Base-by-base conservation (phyloP, 2,888 invertebrate species). In the Lithophane leautieri region DNA sequence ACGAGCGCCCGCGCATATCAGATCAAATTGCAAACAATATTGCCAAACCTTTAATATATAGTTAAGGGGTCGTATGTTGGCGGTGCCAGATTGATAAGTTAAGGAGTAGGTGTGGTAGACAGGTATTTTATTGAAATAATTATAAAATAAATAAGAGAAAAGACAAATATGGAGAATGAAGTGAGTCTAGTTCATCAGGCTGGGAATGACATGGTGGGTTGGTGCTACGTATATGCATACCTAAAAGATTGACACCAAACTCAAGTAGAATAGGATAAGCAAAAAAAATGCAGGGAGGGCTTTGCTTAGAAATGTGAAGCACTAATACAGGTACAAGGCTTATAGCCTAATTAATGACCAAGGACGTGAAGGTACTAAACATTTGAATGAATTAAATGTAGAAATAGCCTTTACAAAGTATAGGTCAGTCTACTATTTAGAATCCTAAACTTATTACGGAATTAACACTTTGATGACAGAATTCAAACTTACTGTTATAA, bases 1-100 rank as follows among this genome's bases (percentile, higher is more conserved):
- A 88, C 88, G 89, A 88, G 88, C 87, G 87, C 79, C 47, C 22
- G 88, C 76, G 84, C 89, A 76, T 88, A 88, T 89, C 88, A 88
- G 88, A 88, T 88, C 84, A 88, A 84, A 88, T 86, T 88, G 83
- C 86, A 77, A 84, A 85, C 84, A 87, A 84, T 88, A 88, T 89
- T 88, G 81, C 89, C 88, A 88, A 88, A 85, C 85, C 78, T 85
- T 86, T 88, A 86, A 88, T 88, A 83, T 82, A 77, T 84, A 52
- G 68, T 88, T 81, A 86, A 81, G 67, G 74, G 82, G 78, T 79
- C 88, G 66, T 82, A 84, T 75, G 78, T 70, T 76, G 42, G 50
- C 40, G 62, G 69, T 83, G 83, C 70, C 70, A 83, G 71, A 80
- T 72, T 84, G 69, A 71, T 80, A 84, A 80, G 68, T 71, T 62